Base-by-base conservation (phyloP, 1,140 invertebrate species). In the Mercenaria mercenaria region DNA sequence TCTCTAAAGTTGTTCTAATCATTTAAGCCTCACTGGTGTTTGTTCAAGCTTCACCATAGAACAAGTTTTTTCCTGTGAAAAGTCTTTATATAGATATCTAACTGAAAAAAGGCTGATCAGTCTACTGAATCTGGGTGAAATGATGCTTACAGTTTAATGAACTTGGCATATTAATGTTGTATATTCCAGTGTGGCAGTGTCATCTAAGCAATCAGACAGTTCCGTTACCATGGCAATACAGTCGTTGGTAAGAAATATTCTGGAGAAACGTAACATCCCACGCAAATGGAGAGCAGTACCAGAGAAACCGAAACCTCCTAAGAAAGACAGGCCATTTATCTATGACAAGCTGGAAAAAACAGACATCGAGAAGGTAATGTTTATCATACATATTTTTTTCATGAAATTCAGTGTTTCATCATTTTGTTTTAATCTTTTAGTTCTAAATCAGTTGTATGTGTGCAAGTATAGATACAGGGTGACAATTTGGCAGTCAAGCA, bases 121-220 rank as follows among this genome's bases (percentile, higher is more conserved):
- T n/a, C n/a, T n/a, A n/a, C n/a, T n/a, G n/a, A n/a, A n/a, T n/a
- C n/a, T n/a, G n/a, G n/a, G n/a, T n/a, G n/a, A n/a, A n/a, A n/a
- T n/a, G n/a, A n/a, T n/a, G n/a, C n/a, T n/a, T n/a, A n/a, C n/a
- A n/a, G n/a, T n/a, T n/a, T n/a, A n/a, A n/a, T n/a, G n/a, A n/a
- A n/a, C n/a, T n/a, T n/a, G n/a, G n/a, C n/a, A n/a, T n/a, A n/a
- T n/a, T n/a, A n/a, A n/a, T n/a, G n/a, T n/a, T n/a, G n/a, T n/a
- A n/a, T n/a, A n/a, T n/a, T n/a, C n/a, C n/a, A 95, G 94, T 88
- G 74, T 94, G 34, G 89, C 92, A 83, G 94, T 94, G 29, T 95
- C 94, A 47, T 92, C 94, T 0, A 92, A 91, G 37, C 91, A 92
- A 64, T 83, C 90, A 20, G 93, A 95, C 88, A 93, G 91, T 4